Conservation (phyloP, 2,888 invertebrate genomes). For the Unio delphinus region DNA sequence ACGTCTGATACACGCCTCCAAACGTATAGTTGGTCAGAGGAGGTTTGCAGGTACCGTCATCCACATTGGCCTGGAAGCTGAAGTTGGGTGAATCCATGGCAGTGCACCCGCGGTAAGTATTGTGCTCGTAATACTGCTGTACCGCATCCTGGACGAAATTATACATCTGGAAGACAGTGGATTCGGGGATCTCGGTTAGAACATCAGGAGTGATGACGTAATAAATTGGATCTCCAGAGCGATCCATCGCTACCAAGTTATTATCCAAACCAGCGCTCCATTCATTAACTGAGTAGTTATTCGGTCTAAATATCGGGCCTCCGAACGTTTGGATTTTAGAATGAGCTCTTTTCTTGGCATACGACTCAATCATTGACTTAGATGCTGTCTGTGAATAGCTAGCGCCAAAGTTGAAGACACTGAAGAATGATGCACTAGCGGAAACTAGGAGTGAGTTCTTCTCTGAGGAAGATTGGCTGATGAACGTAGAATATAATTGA, state of each 20-base stretch:
- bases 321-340: constrained; percentile 40
- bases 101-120: constrained; percentile 58
- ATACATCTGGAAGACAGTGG: constrained; percentile 36
- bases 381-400: constrained; percentile 25
- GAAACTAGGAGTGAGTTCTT: constrained; percentile 34
- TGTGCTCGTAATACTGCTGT: constrained; percentile 54
- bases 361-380: constrained; percentile 25
- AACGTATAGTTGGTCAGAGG: constrained; percentile 54
- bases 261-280: constrained; percentile 46
- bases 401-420: constrained; percentile 25
- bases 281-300: constrained; percentile 42
- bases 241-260: constrained; percentile 56
- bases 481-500: constrained; percentile 30
- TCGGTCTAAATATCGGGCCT: constrained; percentile 41
- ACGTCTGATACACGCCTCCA: constrained; percentile 58
- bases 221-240: constrained; percentile 56
- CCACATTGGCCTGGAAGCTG: constrained; percentile 56
- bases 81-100: constrained; percentile 53
- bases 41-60: constrained; percentile 52
- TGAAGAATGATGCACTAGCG: constrained; percentile 53
- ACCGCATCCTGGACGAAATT: constrained; percentile 44
- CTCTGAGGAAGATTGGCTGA: constrained; percentile 18
- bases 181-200: constrained; percentile 53
- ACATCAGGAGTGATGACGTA: constrained; percentile 43
- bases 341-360: constrained; percentile 31